phyloP scores from a whole-genome alignment of 2,888 invertebrate species.

The Perizoma affinitatum region DNA sequence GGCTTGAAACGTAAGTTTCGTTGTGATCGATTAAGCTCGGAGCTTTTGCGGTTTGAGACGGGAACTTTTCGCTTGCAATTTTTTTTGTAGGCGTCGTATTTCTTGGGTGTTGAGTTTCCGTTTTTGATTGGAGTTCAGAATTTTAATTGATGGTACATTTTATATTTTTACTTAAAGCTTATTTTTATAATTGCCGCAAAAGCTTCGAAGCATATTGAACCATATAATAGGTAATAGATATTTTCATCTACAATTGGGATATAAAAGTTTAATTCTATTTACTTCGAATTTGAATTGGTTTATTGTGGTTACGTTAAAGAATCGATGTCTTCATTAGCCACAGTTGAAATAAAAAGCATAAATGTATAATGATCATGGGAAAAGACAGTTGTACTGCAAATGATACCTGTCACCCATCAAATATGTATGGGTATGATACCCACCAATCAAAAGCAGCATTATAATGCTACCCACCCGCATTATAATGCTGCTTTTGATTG shows the following conservation, averaged over 20 bases:
- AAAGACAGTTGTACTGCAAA: conserved; percentile 19
- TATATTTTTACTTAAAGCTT: neutral
- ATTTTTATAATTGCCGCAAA: conserved; percentile 29
- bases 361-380: conserved; percentile 31
- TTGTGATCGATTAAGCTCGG: conserved; percentile 58
- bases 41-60: conserved; percentile 54
- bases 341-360: conserved; percentile 22
- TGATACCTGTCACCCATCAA: no score
- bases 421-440: no score
- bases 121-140: conserved; percentile 37
- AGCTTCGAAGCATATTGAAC: conserved; percentile 1
- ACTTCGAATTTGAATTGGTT: no score
- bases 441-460: no score
- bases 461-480: conserved; percentile 1
- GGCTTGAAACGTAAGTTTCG: conserved; percentile 61
- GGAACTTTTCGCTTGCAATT: conserved; percentile 50
- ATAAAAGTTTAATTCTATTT: conserved; percentile 9
- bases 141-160: conserved; percentile 36
- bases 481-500: neutral
- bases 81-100: conserved; percentile 51
- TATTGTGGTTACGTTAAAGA: no score
- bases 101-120: conserved; percentile 41
- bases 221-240: neutral
- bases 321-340: neutral
- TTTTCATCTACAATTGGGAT: neutral